A percentile compares a stretch with the other conserved stretches of the same genome.
Evolutionary conservation across 2,113 vertebrate genomes (phyloP).

Genomic region (Dissostichus mawsoni): DNA sequence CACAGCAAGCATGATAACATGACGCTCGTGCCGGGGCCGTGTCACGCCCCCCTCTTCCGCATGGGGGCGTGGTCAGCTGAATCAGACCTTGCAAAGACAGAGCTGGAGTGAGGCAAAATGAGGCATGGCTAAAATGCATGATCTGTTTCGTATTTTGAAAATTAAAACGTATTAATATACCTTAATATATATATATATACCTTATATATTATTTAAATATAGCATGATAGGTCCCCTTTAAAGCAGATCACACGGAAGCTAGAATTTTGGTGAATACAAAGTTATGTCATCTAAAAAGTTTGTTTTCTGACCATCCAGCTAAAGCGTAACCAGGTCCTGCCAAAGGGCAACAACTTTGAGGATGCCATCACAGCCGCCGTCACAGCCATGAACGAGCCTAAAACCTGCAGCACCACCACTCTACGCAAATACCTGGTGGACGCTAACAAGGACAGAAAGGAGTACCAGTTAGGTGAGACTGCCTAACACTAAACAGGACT

Average conservation of each 20-base stretch:
- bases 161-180: no score
- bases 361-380: slow-evolving; percentile 96
- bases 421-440: slow-evolving; percentile 94
- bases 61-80: no score
- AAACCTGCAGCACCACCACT: slow-evolving; percentile 95
- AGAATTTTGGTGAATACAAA: neutral
- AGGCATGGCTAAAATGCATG: no score
- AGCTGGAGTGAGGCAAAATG: no score
- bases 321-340: slow-evolving; percentile 93
- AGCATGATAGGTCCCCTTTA: no score
- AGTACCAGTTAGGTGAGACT: slow-evolving; percentile 89
- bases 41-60: no score
- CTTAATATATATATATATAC: no score
- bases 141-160: no score
- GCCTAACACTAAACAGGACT: neutral
- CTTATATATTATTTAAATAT: no score
- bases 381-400: slow-evolving; percentile 98
- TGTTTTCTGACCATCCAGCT: slow-evolving; percentile 80
- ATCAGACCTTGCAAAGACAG: no score
- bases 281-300: neutral
- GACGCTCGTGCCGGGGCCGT: no score
- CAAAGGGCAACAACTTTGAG: slow-evolving; percentile 91
- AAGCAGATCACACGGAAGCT: neutral
- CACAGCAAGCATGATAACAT: no score
- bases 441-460: slow-evolving; percentile 91